Conservation (phyloP, 1,140 invertebrate species). For the Dinothrombium tinctorium region DNA sequence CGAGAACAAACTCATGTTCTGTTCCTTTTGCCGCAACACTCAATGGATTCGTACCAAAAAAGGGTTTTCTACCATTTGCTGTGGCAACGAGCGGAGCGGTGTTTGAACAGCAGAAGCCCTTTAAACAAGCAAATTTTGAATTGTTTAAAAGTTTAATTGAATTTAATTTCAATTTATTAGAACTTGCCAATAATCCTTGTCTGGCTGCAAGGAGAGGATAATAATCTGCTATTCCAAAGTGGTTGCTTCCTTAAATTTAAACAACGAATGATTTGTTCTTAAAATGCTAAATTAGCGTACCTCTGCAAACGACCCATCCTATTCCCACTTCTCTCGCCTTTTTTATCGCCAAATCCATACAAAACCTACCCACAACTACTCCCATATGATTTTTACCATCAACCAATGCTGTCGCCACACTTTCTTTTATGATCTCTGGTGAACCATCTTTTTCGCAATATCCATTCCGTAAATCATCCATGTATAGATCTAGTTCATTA, state of each 20-base stretch:
- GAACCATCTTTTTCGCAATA: constrained; percentile 25
- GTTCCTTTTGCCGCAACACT: constrained; percentile 48
- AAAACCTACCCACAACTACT: constrained; percentile 64
- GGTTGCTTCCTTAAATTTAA: too few species aligned
- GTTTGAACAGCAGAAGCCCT: background rate
- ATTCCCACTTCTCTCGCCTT: constrained; percentile 61
- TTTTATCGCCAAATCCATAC: constrained; percentile 63
- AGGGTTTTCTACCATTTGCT: constrained; percentile 46
- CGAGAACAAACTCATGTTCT: constrained; percentile 45
- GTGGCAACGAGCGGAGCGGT: constrained; percentile 68
- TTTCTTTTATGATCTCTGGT: constrained; percentile 43
- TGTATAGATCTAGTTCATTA: constrained; percentile 31
- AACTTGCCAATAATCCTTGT: constrained; percentile 39
- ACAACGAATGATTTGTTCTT: too few species aligned
- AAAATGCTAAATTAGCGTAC: too few species aligned
- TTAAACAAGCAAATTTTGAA: background rate
- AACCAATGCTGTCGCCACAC: constrained; percentile 49
- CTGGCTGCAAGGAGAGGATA: constrained; percentile 53
- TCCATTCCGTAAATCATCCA: constrained; percentile 25
- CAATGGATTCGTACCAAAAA: constrained; percentile 72
- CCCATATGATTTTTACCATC: constrained; percentile 61
- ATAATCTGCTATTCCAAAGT: constrained; percentile 73
- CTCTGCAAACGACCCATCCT: constrained; percentile 57
- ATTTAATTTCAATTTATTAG: constrained; percentile 31
- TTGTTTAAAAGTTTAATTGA: too few species aligned